These are phyloP conservation scores for Mesembrinibis cayennensis DNA, from an alignment of 2,113 vertebrate species.

Conservation along the genomic window DNA sequence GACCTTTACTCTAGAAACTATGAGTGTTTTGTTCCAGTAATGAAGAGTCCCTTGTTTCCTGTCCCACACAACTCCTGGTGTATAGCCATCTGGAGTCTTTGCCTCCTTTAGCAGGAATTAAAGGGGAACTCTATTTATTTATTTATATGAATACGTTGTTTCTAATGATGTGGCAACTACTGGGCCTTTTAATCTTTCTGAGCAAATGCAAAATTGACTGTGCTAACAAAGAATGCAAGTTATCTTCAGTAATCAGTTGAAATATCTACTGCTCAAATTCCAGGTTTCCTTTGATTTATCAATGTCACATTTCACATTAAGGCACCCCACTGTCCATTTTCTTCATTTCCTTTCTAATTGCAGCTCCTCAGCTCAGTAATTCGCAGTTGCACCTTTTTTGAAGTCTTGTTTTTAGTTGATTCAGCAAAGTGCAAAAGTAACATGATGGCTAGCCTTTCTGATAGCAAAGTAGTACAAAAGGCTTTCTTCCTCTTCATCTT, in stretches of 20 bases:
- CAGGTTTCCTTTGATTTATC: slow-evolving; percentile 77
- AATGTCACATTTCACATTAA: slow-evolving; percentile 74
- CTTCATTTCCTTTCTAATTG: slow-evolving; percentile 79
- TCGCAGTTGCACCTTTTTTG: slow-evolving; percentile 46
- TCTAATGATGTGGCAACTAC: neutral
- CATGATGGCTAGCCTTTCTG: neutral
- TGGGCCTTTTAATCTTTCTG: slow-evolving; percentile 42
- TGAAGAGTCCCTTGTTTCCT: slow-evolving; percentile 16
- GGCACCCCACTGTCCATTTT: slow-evolving; percentile 61
- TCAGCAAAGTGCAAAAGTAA: slow-evolving; percentile 47
- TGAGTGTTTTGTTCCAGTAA: neutral
- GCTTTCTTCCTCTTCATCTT: neutral
- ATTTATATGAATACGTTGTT: neutral
- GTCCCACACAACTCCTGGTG: neutral
- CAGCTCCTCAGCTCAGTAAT: slow-evolving; percentile 59
- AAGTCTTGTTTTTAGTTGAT: slow-evolving; percentile 67
- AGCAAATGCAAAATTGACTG: slow-evolving; percentile 43
- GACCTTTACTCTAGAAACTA: neutral
- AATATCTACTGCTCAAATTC: slow-evolving; percentile 71
- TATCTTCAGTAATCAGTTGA: slow-evolving; percentile 65
- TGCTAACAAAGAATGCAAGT: slow-evolving; percentile 50
- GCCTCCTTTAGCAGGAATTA: neutral
- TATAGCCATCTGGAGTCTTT: neutral
- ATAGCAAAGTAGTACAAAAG: neutral
- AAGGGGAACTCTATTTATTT: neutral